Base-by-base conservation (phyloP, 2,888 invertebrate genomes). In the Cephus pulcher region DNA sequence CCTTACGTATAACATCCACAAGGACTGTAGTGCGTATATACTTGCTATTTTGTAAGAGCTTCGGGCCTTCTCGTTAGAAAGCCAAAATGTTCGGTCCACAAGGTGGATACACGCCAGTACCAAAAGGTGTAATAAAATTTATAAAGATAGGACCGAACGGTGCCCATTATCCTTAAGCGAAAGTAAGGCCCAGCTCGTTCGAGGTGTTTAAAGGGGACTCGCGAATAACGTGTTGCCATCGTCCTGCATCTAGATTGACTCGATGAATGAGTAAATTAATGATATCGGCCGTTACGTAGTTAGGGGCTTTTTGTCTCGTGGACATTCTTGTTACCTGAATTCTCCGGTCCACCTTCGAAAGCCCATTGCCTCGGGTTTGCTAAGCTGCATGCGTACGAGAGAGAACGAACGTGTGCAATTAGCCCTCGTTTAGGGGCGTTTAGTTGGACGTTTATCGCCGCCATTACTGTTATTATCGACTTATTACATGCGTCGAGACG, bases 391-490 rank as follows among this genome's bases (percentile, higher is more conserved):
- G 23, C 56, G 23, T 4, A 23, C 2, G 56, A 56, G 56, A 56
- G 56, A 56, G 23, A 56, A 56, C 2, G 23, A 71, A 71, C 12
- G 78, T 80, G 84, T 88, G 84, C 88, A 91, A 91, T 91, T 91
- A 91, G 88, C 84, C 88, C 89, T 90, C 90, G 88, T 91, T 91
- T 91, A 90, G 86, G 86, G 88, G 85, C 90, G 89, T 91, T 91
- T 91, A 91, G 88, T 86, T 84, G 77, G 76, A 84, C 87, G 86
- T 88, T 90, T 90, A 90, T 89, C 90, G 89, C 83, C 69, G 84
- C 88, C 88, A 90, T 91, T 89, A 88, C 88, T 86, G 89, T 89
- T 88, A 91, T 91, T 91, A 91, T 90, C 91, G 89, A 89, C 90
- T 90, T 89, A 89, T 91, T 91, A 90, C 88, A 86, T 84, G 82